Evolutionary conservation across 2,888 invertebrate genomes (phyloP), one percentile per base, ranked within the genome.

Genomic region (Hirtodrosophila histrioides): DNA sequence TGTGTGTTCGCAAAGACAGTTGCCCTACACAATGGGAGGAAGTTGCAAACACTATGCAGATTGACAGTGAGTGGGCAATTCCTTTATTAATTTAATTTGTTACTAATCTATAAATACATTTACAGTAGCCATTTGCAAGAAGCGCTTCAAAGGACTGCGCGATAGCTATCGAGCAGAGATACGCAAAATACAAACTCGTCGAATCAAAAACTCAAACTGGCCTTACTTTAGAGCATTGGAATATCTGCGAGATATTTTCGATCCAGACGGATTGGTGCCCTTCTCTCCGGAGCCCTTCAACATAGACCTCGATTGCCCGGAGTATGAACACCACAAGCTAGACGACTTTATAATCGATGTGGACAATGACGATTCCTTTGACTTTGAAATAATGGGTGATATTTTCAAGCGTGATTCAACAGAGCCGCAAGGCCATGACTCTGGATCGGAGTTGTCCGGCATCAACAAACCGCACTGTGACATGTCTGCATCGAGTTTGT

Each of bases 281-380:
- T 85, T 88, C 35, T 12, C 58, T 0, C 80, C 84, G 2, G 27
- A 40, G 24, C 27, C 54, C 1, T 54, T 44, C 5, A 53, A 71
- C n/a, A 4, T 46, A 0, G 58, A 69, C 0, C 7, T 8, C 3
- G 44, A 60, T 9, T 7, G 24, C 6, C 3, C 24, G 0, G 50
- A 57, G 0, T 35, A 50, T n/a, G 61, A 66, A 0, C 10, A 50
- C 0, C 37, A 31, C 3, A 45, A 36, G 0, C 35, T 83, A 39
- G 71, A 77, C 10, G 78, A 72, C 27, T 77, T 86, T 7, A 27
- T 65, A 5, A 72, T 87, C 4, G 86, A 85, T 37, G 39, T 77
- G 9, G 83, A 85, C 9, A 71, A 72, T 31, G 88, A 86, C 29
- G 79, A 86, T 48, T 83, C 80, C 0, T 69, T 75, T 45, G 88